Conservation (phyloP, 2,113 vertebrate species). For the Peromyscus californicus region DNA sequence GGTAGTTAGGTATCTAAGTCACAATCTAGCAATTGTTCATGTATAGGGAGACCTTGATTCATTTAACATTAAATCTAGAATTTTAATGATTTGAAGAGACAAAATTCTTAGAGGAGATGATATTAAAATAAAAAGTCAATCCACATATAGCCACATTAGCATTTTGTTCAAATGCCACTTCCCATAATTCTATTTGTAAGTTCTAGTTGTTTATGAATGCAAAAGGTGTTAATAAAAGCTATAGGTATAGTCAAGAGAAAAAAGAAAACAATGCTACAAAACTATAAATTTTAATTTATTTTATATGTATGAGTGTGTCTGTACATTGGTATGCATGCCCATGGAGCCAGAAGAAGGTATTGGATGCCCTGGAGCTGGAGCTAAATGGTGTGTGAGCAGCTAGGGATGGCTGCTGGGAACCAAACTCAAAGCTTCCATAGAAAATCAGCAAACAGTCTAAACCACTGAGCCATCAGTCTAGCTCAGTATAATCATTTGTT, state of each 20-base stretch:
- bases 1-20: slow-evolving; percentile 22
- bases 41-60: background rate
- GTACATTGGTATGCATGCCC: background rate
- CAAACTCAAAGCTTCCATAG: background rate
- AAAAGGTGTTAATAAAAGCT: background rate
- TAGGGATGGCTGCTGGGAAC: background rate
- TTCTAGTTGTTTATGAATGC: slow-evolving; percentile 33
- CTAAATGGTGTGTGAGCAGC: background rate
- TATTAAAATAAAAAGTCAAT: background rate
- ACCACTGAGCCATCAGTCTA: background rate
- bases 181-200: background rate
- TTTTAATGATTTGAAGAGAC: background rate
- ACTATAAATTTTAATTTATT: background rate
- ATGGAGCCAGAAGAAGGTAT: background rate
- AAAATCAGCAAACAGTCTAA: background rate
- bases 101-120: slow-evolving; percentile 12
- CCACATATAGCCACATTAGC: background rate
- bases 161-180: slow-evolving; percentile 45
- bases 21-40: slow-evolving; percentile 9
- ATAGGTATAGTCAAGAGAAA: slow-evolving; percentile 2
- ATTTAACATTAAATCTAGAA: slow-evolving; percentile 59
- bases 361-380: background rate
- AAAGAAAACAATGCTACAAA: background rate
- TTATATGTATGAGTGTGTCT: background rate
- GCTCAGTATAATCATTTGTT: background rate